Conservation (phyloP, 1,140 invertebrate species). For the Macrosteles quadrilineatus region DNA sequence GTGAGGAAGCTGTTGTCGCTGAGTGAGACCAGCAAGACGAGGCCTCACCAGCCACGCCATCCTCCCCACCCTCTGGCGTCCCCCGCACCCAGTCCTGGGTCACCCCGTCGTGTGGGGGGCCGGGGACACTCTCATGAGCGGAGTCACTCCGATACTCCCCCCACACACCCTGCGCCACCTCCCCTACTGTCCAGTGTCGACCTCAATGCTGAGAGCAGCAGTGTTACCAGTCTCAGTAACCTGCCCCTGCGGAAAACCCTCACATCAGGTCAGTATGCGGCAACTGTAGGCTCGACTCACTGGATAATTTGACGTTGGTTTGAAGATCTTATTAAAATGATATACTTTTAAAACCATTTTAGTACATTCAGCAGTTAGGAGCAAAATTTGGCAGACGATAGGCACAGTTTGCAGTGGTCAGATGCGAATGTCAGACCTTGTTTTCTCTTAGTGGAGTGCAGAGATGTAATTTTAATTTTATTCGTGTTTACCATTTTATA, state of each 20-base stretch:
- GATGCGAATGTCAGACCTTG: too few species aligned
- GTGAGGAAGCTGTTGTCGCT: conserved; percentile 90
- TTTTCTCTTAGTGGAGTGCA: too few species aligned
- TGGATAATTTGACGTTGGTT: not conserved
- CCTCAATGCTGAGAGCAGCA: conserved; percentile 91
- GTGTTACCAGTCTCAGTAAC: conserved; percentile 89
- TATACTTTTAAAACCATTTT: not conserved
- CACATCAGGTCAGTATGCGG: conserved; percentile 76
- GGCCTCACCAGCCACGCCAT: conserved; percentile 78
- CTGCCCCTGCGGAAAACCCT: conserved; percentile 83
- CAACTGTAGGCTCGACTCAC: too few species aligned
- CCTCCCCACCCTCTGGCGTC: conserved; percentile 55
- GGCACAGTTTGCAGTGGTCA: too few species aligned
- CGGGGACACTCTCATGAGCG: conserved; percentile 69
- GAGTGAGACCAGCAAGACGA: conserved; percentile 82
- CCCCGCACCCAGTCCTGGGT: conserved; percentile 57
- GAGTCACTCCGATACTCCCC: conserved; percentile 89
- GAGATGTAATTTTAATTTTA: too few species aligned
- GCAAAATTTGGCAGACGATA: not conserved
- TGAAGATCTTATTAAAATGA: not conserved
- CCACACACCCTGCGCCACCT: conserved; percentile 53
- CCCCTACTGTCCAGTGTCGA: conserved; percentile 73
- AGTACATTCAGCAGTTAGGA: not conserved
- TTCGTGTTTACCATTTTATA: too few species aligned
- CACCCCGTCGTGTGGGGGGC: conserved; percentile 59